Base-by-base conservation (phyloP, 2,888 invertebrate species). In the Stenodera caucasica region DNA sequence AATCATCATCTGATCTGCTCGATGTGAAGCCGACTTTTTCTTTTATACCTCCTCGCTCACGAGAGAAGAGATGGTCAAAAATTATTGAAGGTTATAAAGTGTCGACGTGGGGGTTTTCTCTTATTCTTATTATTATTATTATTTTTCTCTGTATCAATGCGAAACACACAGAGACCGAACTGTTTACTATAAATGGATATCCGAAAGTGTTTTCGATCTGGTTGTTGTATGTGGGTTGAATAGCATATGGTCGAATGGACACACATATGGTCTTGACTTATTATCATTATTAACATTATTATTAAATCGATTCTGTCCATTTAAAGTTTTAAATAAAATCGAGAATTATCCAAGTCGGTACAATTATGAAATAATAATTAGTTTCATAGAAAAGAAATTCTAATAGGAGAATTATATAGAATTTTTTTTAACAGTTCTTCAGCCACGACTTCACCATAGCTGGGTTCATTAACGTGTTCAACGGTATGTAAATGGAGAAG, bases 161-260 rank as follows among this genome's bases (percentile, higher is more conserved):
- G 21, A 45, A 18, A 45, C 40, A 37, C 15, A 37, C 8, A 21
- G 21, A 61, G 61, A 58, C 61, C 53, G 57, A 50, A 50, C 57
- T 51, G 50, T 53, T 58, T 55, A 57, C 74, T 72, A 58, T 71
- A 70, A 67, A 72, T 62, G 73, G 45, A 72, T 58, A 69, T 66
- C 71, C 65, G 73, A 74, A 73, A 74, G 72, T 75, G 72, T 73
- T 74, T 71, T 71, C 68, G 57, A 70, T 69, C 68, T 66, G 45
- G 45, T 45, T 45, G 45, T 45, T 64, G 63, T 64, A 73, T 73
- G 73, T 73, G 70, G 73, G 73, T 73, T 73, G 73, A 70, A 62
- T 55, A 67, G 61, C 73, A 73, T 73, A 73, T 73, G 73, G 72
- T 70, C 70, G 65, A 49, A 65, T 58, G 62, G 63, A n/a, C n/a